Conservation (phyloP, 2,888 invertebrate species). For the Elysia crispata region DNA sequence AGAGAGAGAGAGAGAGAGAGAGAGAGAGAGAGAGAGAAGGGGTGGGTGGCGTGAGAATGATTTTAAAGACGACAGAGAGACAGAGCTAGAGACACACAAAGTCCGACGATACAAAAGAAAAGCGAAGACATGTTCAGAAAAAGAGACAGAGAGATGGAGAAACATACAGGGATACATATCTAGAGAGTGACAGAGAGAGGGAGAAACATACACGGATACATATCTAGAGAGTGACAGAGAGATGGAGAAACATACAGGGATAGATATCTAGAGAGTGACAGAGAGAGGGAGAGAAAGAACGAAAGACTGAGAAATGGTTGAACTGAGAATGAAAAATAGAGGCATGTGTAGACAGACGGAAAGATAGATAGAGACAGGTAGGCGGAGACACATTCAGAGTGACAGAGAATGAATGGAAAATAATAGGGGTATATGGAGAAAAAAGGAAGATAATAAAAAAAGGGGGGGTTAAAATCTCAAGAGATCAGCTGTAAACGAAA, state of each 20-base stretch:
- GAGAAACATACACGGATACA: neutral
- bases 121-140: slow-evolving; percentile 9
- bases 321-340: neutral
- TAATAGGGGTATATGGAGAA: neutral
- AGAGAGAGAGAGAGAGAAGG: too few relatives aligned
- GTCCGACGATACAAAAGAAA: slow-evolving; percentile 2
- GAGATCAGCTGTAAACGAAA: too few relatives aligned
- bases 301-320: slow-evolving; percentile 11
- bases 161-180: too few relatives aligned
- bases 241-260: slow-evolving; percentile 22
- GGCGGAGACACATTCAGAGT: neutral
- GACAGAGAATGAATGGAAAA: slow-evolving; percentile 2
- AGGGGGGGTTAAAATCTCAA: too few relatives aligned
- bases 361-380: neutral
- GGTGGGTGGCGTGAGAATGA: too few relatives aligned
- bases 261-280: slow-evolving; percentile 19
- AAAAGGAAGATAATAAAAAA: neutral
- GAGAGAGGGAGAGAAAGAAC: neutral
- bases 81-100: slow-evolving; percentile 10
- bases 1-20: too few relatives aligned
- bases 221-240: slow-evolving; percentile 21
- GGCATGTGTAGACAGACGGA: neutral
- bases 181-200: too few relatives aligned
- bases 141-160: slow-evolving; percentile 2
- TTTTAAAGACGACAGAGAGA: too few relatives aligned